Evolutionary conservation across 1,140 invertebrate species (phyloP), one percentile per base, ranked within the genome.

Genomic region (Euwallacea fornicatus): DNA sequence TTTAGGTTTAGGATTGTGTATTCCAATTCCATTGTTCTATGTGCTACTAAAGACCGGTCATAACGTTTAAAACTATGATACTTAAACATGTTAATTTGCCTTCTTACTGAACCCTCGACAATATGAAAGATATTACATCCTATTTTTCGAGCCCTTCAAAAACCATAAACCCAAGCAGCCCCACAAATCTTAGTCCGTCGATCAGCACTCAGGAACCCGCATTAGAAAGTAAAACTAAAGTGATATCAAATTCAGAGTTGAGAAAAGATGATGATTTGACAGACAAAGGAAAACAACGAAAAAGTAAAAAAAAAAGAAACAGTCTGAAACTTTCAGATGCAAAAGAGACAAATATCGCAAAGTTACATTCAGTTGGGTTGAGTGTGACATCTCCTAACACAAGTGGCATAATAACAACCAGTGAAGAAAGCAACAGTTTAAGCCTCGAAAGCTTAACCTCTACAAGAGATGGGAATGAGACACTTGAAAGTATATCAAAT

Each of bases 291-390:
- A 42, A 62, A 11, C 8, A 21, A 13, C 61, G 15, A 7, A 47
- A 15, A 16, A 56, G 21, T 21, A 69, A 62, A 61, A 74, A 46
- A 59, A 73, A 11, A 44, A 71, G 69, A 58, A 73, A 70, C 50
- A 67, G 63, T 7, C 66, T 66, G 3, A 75, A 73, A 66, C 43
- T 46, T n/a, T 70, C 71, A 42, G 75, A 76, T 64, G 71, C 75
- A 15, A 59, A 70, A 58, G 72, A 72, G 7, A 69, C 13, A 67
- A 68, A 72, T 68, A 56, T 75, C n/a, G 61, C 62, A 11, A 54
- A 73, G 42, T 69, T 76, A 42, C 63, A 75, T 10, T 74, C 72
- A 9, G 62, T 54, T 61, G 73, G 55, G 33, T 69, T 73, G 44
- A 61, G 47, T 62, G 58, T 75, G 33, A 44, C 69, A 42, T 74